Conservation (phyloP, 2,888 invertebrate species). For the Beris morrisii region DNA sequence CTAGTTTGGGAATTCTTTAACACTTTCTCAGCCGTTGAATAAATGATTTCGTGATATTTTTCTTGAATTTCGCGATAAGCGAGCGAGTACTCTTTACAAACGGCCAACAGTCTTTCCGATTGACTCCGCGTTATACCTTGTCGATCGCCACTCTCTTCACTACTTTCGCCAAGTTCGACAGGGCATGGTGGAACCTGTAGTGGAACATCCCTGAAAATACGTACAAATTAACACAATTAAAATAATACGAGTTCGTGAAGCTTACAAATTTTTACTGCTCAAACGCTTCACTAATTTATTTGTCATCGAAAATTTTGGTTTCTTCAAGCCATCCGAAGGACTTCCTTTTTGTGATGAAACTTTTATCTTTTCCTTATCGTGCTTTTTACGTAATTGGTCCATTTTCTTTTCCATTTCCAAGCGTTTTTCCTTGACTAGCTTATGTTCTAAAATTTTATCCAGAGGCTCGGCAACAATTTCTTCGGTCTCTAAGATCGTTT, state of each 20-base stretch:
- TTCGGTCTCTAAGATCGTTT: constrained; percentile 51
- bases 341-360: constrained; percentile 63
- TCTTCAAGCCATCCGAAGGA: constrained; percentile 61
- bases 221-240: constrained; percentile 41
- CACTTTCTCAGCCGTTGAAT: constrained; percentile 75
- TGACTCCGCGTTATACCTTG: constrained; percentile 63
- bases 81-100: constrained; percentile 68
- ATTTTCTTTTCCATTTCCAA: constrained; percentile 85
- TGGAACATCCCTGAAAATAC: constrained; percentile 52
- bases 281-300: constrained; percentile 74
- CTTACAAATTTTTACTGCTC: constrained; percentile 80
- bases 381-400: constrained; percentile 77
- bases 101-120: constrained; percentile 65
- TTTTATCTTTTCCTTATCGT: constrained; percentile 74
- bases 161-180: constrained; percentile 57
- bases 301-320: constrained; percentile 73
- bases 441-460: constrained; percentile 78
- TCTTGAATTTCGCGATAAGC: constrained; percentile 77
- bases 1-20: constrained; percentile 75
- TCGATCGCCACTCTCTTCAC: constrained; percentile 50
- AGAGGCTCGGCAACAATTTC: constrained; percentile 73
- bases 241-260: neutral
- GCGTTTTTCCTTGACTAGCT: constrained; percentile 79
- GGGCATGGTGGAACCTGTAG: constrained; percentile 57
- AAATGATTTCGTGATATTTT: constrained; percentile 81